Evolutionary conservation across 1,140 invertebrate species (phyloP), one percentile per base, ranked within the genome.

Genomic region (Papilio polyxenes): DNA sequence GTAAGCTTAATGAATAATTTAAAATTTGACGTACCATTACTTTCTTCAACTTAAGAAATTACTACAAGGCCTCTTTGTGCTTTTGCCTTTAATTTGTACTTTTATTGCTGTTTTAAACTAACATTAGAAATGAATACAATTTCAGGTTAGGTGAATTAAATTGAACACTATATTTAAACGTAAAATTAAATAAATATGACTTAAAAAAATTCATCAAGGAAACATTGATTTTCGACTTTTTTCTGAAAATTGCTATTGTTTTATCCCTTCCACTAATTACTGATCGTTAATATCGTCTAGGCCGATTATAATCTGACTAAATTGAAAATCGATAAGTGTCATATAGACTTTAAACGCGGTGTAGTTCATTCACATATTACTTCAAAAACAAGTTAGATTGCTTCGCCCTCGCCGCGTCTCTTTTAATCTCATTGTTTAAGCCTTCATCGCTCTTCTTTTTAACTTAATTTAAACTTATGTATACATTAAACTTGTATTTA

Each of bases 391-490:
- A 40, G 31, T 72, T 72, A 37, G 13, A 40, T 37, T 72, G 37
- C 65, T 72, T 72, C 31, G 65, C 9, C 65, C 31, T 69, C 65
- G 65, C 31, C 11, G 11, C 65, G 65, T 31, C 62, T 72, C 23
- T 13, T 72, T 72, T 40, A 72, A 72, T 72, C 65, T 13, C 65
- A 69, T 72, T 40, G 20, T 40, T 72, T 5, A 62, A 72, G 31
- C 4, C 65, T 37, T 37, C 65, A 37, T 37, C 37, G 65, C 37
- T 72, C 65, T 69, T 65, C 59, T 65, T 65, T 72, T 65, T 72
- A 72, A 8, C 23, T 72, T 72, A 69, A 31, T 20, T 65, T 65
- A 31, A 17, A 56, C 53, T 56, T 17, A n/a, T 17, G 5, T n/a
- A 23, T 65, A 65, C 10, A 53, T 13, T 31, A 31, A 37, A 40